phyloP scores from a whole-genome alignment of 2,888 invertebrate species.

The Thalpophila matura region DNA sequence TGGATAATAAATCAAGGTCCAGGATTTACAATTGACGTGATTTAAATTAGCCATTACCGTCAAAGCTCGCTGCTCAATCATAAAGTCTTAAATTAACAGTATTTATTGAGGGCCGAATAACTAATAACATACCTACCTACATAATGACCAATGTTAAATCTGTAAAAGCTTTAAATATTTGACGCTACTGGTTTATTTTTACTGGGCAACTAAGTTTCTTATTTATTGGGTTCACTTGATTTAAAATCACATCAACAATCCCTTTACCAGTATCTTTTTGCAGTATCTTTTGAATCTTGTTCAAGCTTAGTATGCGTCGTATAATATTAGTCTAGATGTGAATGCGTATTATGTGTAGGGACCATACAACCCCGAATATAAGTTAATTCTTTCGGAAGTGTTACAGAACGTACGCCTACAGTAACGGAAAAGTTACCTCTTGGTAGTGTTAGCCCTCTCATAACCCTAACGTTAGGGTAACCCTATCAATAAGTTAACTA shows the following conservation, averaged over 20 bases:
- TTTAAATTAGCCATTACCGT: slow-evolving; percentile 51
- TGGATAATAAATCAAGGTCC: slow-evolving; percentile 60
- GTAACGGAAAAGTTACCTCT: too few species aligned
- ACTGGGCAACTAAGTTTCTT: too few species aligned
- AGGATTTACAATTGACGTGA: slow-evolving; percentile 54
- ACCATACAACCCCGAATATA: too few species aligned
- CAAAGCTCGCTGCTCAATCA: slow-evolving; percentile 23
- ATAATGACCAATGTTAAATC: too few species aligned
- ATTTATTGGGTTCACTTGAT: too few species aligned
- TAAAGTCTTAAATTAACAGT: slow-evolving; percentile 14
- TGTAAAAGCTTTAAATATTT: slow-evolving; percentile 13
- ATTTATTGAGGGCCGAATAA: slow-evolving; percentile 9
- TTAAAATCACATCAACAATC: background rate
- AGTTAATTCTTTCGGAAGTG: too few species aligned
- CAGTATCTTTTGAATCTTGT: too few species aligned
- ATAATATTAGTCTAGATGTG: slow-evolving; percentile 4
- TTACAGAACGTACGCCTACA: too few species aligned
- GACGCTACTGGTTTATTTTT: background rate
- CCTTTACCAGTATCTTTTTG: too few species aligned
- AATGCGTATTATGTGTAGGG: slow-evolving; percentile 9
- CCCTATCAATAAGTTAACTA: too few species aligned
- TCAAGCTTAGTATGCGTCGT: background rate
- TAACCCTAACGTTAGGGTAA: too few species aligned
- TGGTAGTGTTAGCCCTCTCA: too few species aligned
- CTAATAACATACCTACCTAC: background rate